Base-by-base conservation (phyloP, 92 coral and sea anemone genomes). In the Galaxea fascicularis region DNA sequence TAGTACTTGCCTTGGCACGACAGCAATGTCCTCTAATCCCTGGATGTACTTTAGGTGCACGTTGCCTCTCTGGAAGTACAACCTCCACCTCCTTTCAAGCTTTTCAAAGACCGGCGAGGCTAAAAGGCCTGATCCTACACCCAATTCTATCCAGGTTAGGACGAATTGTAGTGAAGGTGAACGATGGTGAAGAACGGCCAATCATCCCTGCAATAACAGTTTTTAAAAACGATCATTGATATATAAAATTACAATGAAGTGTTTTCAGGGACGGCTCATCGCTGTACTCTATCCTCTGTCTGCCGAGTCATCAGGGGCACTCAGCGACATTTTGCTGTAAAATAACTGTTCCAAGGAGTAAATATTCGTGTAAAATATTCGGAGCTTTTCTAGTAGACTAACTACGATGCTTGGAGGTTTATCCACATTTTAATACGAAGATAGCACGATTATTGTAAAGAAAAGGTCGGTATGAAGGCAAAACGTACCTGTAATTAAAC, bases 1-100 rank as follows among this genome's bases (percentile, higher is more conserved):
- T n/a, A n/a, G 41, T 72, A 72, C 77, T 72, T 72, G 77, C 77
- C 77, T 72, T 72, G 77, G 77, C 47, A 47, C 77, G 60, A 72
- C 62, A 72, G 77, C 60, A 72, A 72, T 72, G 77, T 72, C 77
- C 25, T 72, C 60, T 41, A 72, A 72, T 41, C 77, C 77, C 77
- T 72, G 62, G 18, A 72, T 72, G 62, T 72, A 72, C 46, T 72
- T 72, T 41, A 72, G 60, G 77, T 20, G 60, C 77, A n/a, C 77
- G 10, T 14, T 45, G 77, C 77, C 77, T 72, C 46, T 72, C 46
- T 72, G 77, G 59, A 72, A 72, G 77, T 72, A 72, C 46, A 72
- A 72, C 62, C 59, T 72, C 77, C 77, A 45, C 77, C 77, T 47
- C 60, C 31, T 72, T 72, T 72, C 15, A n/a, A 72, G 77, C 39